phyloP scores from a whole-genome alignment of 2,113 vertebrate species.

The Chlorodrepanis virens region DNA sequence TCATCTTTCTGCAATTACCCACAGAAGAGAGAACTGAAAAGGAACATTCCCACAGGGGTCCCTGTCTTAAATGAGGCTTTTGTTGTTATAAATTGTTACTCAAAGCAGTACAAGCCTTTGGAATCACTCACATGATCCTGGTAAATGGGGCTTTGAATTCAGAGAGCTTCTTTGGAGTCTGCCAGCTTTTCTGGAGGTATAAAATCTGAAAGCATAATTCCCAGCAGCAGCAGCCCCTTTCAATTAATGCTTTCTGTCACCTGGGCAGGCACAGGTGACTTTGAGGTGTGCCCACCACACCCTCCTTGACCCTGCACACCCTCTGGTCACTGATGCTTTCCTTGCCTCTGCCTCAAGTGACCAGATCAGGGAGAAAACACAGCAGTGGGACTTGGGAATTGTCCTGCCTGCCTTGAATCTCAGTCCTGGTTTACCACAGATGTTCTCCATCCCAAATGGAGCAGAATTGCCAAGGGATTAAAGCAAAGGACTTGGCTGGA shows the following conservation, averaged over 20 bases:
- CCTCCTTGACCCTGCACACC: neutral
- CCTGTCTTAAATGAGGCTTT: conserved; percentile 74
- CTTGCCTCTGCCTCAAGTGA: neutral
- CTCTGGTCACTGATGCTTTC: fast-evolving
- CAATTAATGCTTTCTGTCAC: neutral
- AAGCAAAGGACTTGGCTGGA: neutral
- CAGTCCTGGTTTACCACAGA: fast-evolving
- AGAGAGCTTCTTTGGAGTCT: conserved; percentile 48
- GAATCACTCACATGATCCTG: conserved; percentile 52
- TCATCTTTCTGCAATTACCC: conserved; percentile 71
- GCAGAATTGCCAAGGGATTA: neutral
- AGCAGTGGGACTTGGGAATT: neutral
- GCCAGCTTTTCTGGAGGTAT: conserved; percentile 43
- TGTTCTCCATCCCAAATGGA: neutral
- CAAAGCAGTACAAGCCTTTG: conserved; percentile 71
- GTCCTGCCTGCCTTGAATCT: neutral
- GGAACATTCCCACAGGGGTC: conserved; percentile 71
- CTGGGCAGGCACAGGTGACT: neutral
- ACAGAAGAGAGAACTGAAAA: conserved; percentile 66
- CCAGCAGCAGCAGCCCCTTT: neutral
- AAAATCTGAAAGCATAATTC: neutral
- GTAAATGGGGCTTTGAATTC: conserved; percentile 62
- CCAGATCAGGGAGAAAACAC: neutral
- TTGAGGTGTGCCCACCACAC: neutral
- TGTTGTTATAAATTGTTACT: conserved; percentile 75